Percentiles rank a stretch among this genome's conserved stretches.
Conservation (phyloP, 2,797 vertebrate species). For the Hydrophis major region DNA sequence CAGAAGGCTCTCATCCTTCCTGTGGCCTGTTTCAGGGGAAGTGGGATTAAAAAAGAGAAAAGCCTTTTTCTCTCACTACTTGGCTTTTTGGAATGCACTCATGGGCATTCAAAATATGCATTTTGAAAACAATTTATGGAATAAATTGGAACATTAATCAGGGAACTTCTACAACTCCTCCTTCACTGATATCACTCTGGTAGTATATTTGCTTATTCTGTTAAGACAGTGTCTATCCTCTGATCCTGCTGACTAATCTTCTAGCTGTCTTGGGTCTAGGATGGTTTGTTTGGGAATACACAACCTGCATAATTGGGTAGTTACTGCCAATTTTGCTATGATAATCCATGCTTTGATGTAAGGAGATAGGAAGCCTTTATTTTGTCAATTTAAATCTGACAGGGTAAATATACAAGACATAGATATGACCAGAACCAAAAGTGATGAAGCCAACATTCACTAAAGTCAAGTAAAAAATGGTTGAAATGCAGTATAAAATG, state of each 20-base stretch:
- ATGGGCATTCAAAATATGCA: neutral
- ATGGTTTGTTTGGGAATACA: neutral
- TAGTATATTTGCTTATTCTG: neutral
- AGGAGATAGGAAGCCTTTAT: neutral
- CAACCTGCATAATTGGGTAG: neutral
- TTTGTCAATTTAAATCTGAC: neutral
- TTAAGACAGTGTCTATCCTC: neutral
- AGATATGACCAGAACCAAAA: neutral
- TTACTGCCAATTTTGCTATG: too few species aligned
- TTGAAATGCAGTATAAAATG: neutral
- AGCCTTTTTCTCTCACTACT: neutral
- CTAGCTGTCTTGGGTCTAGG: neutral
- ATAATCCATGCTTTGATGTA: neutral
- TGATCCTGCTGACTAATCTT: neutral
- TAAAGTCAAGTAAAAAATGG: neutral
- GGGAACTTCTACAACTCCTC: neutral
- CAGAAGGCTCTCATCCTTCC: neutral
- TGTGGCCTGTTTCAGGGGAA: neutral
- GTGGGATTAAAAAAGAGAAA: neutral
- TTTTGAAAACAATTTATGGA: neutral
- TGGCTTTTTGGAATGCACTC: neutral
- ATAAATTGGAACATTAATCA: neutral
- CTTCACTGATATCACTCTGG: slow-evolving; percentile 1
- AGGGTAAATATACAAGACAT: neutral
- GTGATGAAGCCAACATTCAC: neutral